Evolutionary conservation across 2,113 vertebrate genomes (phyloP), one percentile per base, ranked within the genome.

Genomic region (Dicrurus megarhynchus): DNA sequence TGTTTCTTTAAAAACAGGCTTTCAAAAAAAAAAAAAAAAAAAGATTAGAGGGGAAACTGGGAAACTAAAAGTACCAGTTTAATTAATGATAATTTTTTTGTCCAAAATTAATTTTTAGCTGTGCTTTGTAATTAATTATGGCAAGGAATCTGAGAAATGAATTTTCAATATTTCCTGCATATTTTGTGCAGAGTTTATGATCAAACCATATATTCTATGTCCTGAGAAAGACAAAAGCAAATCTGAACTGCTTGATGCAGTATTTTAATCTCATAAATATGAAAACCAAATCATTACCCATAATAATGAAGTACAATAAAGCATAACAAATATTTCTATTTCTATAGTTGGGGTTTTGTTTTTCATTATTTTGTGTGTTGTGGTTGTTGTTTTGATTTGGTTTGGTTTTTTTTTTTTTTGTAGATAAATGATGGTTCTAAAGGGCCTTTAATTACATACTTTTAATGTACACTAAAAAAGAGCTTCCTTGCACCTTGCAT

Each of bases 211-310:
- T 57, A 68, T 56, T 89, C 46, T 39, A 10, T 55, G 13, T 74
- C 39, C n/a, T 46, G 30, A 87, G 30, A 68, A 89, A 87, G 61
- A 91, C 13, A 76, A 92, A 90, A 87, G 39, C 47, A 82, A 89
- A 76, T 60, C 77, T 83, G 22, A 95, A 85, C 56, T 86, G 55
- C 64, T 46, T 74, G 42, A 83, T 74, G 81, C 42, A 59, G 42
- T 56, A 56, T 74, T 96, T 84, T 84, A 67, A 47, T 85, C 50
- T 69, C n/a, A 87, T 83, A 87, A 89, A 94, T 80, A 88, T 32
- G 33, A 94, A 93, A 88, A 74, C 14, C 27, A 87, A 92, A 85
- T 80, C 13, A 59, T 78, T 91, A 70, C 32, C 47, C 37, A 7
- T 94, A 96, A 90, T 91, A 84, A 88, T 35, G 47, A 91, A 74